phyloP scores from a whole-genome alignment of 2,797 vertebrate species.

The Kryptolebias ocellatus region DNA sequence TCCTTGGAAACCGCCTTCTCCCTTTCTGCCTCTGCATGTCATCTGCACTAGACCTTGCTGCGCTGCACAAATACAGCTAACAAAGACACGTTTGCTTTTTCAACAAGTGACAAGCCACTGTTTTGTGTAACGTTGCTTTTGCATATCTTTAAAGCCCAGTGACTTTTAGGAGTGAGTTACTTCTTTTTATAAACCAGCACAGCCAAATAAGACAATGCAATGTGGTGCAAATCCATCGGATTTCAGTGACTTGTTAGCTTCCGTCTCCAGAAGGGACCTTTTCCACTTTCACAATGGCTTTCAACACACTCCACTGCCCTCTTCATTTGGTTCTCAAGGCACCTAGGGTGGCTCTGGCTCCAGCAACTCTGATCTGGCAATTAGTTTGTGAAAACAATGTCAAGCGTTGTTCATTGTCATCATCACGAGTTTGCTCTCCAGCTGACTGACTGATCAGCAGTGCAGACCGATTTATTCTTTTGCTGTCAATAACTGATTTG shows the following conservation, averaged over 20 bases:
- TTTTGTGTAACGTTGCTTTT: not conserved
- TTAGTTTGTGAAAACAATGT: constrained; percentile 65
- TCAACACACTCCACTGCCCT: constrained; percentile 50
- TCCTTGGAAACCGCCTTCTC: constrained; percentile 83
- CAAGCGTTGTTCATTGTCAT: constrained; percentile 57
- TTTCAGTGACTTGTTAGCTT: constrained; percentile 56
- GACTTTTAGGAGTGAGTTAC: not conserved
- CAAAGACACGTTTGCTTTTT: constrained; percentile 12
- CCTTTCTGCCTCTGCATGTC: constrained; percentile 42
- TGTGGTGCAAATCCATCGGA: constrained; percentile 38
- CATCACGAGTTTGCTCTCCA: constrained; percentile 51
- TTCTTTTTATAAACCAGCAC: constrained; percentile 21
- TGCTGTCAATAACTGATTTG: constrained; percentile 52
- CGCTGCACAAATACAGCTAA: constrained; percentile 35
- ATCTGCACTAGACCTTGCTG: constrained; percentile 36
- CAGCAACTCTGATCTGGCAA: constrained; percentile 49
- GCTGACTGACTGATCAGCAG: constrained; percentile 39
- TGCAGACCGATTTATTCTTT: constrained; percentile 43
- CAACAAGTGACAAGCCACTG: constrained; percentile 1
- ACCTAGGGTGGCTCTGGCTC: constrained; percentile 47
- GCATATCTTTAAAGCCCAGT: not conserved
- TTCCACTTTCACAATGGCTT: constrained; percentile 32
- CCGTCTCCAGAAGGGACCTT: constrained; percentile 45
- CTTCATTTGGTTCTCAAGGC: constrained; percentile 54
- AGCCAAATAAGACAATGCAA: constrained; percentile 14